Evolutionary conservation across 2,797 vertebrate genomes (phyloP), one percentile per base, ranked within the genome.

Genomic region (Nyctalus aviator): DNA sequence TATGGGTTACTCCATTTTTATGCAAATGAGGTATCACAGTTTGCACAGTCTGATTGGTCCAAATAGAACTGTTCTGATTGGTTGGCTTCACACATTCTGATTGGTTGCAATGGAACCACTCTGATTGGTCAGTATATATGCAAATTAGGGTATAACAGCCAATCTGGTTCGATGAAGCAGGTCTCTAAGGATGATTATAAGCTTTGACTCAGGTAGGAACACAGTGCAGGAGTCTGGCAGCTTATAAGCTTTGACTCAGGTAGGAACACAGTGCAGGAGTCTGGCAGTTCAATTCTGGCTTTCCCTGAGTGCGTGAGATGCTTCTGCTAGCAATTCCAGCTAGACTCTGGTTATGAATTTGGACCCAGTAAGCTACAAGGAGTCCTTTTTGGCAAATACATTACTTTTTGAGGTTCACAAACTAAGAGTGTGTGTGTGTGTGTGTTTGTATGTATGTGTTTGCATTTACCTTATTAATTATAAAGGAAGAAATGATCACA

Each of bases 401-500:
- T 81, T 46, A 41, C 18, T 78, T 57, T 35, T 62, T 44, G 57
- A 81, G 57, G 11, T 81, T 62, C 25, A 81, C 57, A 46, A n/a
- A 73, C 18, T 53, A 21, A 10, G 84, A 59, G 13, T 44, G 10
- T 48, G 57, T 86, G 20, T 55, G 10, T 48, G 57, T 81, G 35
- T 64, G 32, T 35, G 21, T 9, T 1, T n/a, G 5, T 41, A 3
- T n/a, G 20, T 46, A 5, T 71, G 14, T 37, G 3, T 35, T 23
- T 71, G 17, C n/a, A 14, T 53, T 48, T 68, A 25, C 25, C 27
- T 57, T 83, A 55, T n/a, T 90, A 78, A 79, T 66, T 75, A 46
- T 27, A 50, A 32, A 48, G 77, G 30, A 53, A 73, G 37, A 62
- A 50, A 25, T 88, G 93, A 89, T 71, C 92, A 89, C 57, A 68